Evolutionary conservation across 2,797 vertebrate genomes (phyloP).

Genomic region (Xenops minutus): DNA sequence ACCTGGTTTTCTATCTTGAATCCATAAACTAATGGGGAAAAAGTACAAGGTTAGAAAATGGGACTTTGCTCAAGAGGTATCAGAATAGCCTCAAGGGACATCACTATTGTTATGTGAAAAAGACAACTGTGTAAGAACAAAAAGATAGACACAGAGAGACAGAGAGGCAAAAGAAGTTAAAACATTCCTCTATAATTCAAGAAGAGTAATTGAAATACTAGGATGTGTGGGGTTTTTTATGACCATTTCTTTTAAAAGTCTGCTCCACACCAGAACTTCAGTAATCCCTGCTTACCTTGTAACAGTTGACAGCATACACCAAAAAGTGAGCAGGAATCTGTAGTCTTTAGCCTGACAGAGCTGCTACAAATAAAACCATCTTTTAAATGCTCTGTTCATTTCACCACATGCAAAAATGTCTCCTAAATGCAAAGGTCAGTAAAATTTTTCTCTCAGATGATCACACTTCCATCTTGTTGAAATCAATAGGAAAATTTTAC

Average conservation of each 20-base stretch:
- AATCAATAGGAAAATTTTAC: neutral
- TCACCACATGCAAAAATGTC: neutral
- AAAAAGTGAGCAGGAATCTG: neutral
- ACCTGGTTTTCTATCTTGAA: neutral
- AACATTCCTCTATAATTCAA: neutral
- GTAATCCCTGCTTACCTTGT: neutral
- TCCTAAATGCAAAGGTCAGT: neutral
- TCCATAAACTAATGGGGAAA: neutral
- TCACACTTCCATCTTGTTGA: neutral
- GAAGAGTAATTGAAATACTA: neutral
- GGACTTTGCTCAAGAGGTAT: fast-evolving
- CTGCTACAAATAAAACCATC: neutral
- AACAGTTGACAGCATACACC: neutral
- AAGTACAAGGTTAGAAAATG: neutral
- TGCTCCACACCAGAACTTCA: neutral
- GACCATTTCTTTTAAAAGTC: neutral
- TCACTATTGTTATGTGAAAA: neutral
- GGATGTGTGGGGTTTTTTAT: neutral
- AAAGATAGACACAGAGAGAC: neutral
- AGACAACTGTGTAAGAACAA: neutral
- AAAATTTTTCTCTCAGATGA: neutral
- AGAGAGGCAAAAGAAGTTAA: neutral
- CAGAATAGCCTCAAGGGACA: neutral
- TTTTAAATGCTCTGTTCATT: neutral
- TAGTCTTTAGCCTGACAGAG: neutral